Evolutionary conservation across 2,797 vertebrate genomes (phyloP).

Genomic region (Onychomys leucogaster): DNA sequence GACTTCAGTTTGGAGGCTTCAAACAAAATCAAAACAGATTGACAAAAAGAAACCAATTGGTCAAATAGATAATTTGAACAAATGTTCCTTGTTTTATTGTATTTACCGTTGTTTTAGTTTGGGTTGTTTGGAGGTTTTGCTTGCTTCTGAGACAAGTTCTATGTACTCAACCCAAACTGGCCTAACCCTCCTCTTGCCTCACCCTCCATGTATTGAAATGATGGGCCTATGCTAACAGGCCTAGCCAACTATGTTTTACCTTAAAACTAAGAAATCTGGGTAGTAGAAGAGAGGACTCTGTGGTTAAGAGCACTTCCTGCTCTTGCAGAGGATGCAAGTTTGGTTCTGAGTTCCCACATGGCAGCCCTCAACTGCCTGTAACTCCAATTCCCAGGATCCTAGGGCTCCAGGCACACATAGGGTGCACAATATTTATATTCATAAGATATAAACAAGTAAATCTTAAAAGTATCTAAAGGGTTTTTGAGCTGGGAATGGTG

Average conservation of each 20-base stretch:
- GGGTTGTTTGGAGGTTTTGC: too few species aligned
- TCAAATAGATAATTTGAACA: conserved; percentile 65
- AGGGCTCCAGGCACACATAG: not conserved
- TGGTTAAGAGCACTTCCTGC: not conserved
- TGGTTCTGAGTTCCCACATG: too few species aligned
- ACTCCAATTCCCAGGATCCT: too few species aligned
- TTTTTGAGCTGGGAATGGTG: not conserved
- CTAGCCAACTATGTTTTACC: not conserved
- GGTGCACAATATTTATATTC: too few species aligned
- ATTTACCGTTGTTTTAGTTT: not conserved
- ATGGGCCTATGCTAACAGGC: not conserved
- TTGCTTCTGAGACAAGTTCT: not conserved
- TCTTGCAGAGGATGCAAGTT: not conserved
- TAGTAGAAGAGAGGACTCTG: not conserved
- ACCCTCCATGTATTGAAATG: not conserved
- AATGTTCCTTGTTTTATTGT: conserved; percentile 62
- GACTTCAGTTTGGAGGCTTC: conserved; percentile 48
- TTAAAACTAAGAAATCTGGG: not conserved
- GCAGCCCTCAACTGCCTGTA: not conserved
- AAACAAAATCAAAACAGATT: not conserved
- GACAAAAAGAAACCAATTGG: not conserved
- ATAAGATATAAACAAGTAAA: too few species aligned
- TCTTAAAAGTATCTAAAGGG: not conserved
- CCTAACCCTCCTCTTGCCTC: not conserved
- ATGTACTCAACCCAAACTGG: not conserved